phyloP scores from a whole-genome alignment of 2,113 vertebrate species.

The Panthera tigris region DNA sequence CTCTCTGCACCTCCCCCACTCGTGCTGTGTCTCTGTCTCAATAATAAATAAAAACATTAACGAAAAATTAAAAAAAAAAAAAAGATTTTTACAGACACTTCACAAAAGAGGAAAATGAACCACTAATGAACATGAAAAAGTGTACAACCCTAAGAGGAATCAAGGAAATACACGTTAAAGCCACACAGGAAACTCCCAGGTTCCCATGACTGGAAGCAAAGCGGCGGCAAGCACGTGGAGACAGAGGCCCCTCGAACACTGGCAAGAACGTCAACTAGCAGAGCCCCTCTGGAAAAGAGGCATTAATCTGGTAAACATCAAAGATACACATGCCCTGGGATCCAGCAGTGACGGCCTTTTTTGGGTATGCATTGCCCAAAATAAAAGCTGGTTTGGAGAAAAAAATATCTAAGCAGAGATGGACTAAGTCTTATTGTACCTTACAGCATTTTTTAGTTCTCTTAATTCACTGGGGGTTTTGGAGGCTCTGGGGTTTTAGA shows the following conservation, averaged over 20 bases:
- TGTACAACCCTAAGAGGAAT: too few relatives aligned
- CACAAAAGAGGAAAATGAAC: background rate
- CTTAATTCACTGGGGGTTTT: background rate
- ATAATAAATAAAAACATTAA: too few relatives aligned
- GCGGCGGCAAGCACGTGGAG: too few relatives aligned
- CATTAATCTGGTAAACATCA: background rate
- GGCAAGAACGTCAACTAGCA: rapidly evolving
- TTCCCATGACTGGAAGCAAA: too few relatives aligned
- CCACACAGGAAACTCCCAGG: too few relatives aligned
- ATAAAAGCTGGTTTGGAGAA: background rate
- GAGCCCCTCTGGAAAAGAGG: background rate
- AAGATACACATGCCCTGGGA: background rate
- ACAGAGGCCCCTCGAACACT: rapidly evolving
- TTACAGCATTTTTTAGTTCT: background rate
- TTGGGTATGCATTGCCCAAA: background rate
- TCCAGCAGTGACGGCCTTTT: background rate
- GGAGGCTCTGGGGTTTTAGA: background rate
- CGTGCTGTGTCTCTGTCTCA: too few relatives aligned
- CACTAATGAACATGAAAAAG: background rate
- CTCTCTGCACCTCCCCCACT: too few relatives aligned
- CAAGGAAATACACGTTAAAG: background rate
- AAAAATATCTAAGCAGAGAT: background rate
- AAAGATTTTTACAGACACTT: background rate
- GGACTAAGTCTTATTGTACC: background rate
- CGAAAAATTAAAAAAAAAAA: background rate